These are phyloP conservation scores for Adelges cooleyi DNA, from an alignment of 1,140 invertebrate species.

Conservation along the genomic window DNA sequence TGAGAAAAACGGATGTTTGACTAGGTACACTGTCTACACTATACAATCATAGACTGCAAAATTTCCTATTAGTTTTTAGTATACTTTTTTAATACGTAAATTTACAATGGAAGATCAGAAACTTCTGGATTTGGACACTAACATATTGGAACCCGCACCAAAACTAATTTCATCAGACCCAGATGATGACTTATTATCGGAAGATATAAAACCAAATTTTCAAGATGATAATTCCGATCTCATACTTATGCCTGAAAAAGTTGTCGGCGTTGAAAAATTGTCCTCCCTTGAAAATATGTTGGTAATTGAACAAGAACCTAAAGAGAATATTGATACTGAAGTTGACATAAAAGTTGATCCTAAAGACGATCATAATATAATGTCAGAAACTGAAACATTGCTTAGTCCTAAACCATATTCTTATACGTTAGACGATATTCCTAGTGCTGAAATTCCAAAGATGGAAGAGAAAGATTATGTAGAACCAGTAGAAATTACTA, in stretches of 20 bases:
- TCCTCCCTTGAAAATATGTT: not conserved
- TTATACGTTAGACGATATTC: no score
- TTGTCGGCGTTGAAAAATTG: not conserved
- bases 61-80: not conserved
- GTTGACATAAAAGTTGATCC: not conserved
- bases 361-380: not conserved
- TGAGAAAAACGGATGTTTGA: not conserved
- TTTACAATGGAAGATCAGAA: conserved; percentile 17
- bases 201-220: not conserved
- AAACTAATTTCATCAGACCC: not conserved
- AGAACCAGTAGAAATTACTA: not conserved
- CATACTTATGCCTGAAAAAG: not conserved
- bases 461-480: not conserved
- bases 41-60: not conserved
- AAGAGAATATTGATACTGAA: not conserved
- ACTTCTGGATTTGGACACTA: not conserved
- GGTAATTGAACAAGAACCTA: not conserved
- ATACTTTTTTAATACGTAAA: not conserved
- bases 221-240: not conserved
- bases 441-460: not conserved
- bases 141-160: not conserved
- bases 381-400: not conserved
- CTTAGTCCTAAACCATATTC: not conserved
- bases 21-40: not conserved
- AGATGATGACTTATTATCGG: not conserved